Evolutionary conservation across 2,113 vertebrate species (phyloP).

Genomic region (Corythoichthys intestinalis): DNA sequence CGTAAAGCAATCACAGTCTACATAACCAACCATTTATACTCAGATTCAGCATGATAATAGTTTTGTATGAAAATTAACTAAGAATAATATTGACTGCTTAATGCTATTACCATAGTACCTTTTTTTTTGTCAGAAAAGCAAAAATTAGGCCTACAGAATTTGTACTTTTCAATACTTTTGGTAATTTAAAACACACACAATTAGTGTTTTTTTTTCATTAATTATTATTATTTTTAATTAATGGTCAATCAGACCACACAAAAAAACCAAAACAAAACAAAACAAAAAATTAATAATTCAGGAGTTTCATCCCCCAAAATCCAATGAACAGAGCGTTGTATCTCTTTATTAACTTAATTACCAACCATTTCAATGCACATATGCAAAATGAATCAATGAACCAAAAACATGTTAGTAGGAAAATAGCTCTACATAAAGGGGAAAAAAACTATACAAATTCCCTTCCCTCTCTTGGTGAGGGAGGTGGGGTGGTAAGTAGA

Average conservation of each 20-base stretch:
- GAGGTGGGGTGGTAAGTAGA: constrained; percentile 65
- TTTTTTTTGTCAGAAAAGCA: no score
- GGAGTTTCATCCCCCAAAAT: background rate
- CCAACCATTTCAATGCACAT: background rate
- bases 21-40: no score
- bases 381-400: background rate
- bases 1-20: no score
- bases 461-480: background rate
- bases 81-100: no score
- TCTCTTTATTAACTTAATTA: background rate
- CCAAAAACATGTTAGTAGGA: background rate
- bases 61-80: no score
- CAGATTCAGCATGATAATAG: no score
- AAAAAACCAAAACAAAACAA: background rate
- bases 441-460: background rate
- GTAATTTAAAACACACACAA: no score
- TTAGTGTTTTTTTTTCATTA: background rate
- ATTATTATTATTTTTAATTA: no score
- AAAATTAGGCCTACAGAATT: no score
- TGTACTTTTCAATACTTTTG: no score
- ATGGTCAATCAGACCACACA: no score
- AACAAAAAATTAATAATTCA: background rate
- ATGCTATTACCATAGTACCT: no score
- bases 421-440: background rate
- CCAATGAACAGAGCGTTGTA: background rate